These are phyloP conservation scores for Timandra comae DNA, from an alignment of 2,888 invertebrate species.

Conservation along the genomic window DNA sequence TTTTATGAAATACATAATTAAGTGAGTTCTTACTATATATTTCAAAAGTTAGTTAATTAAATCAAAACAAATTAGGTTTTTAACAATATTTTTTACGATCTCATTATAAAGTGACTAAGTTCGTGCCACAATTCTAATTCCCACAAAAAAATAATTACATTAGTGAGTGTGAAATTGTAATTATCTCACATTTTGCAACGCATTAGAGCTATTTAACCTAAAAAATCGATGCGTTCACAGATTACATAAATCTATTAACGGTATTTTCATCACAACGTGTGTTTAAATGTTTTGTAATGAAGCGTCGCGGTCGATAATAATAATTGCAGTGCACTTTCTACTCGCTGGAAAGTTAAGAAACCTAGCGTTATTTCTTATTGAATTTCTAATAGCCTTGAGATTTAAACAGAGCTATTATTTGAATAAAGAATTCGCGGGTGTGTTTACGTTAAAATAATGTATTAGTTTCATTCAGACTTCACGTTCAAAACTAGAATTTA, in stretches of 20 bases:
- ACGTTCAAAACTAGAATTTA: no score
- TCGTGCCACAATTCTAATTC: neutral
- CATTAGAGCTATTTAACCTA: slow-evolving; percentile 23
- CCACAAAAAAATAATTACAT: neutral
- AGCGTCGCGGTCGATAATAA: slow-evolving; percentile 13
- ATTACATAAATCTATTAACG: slow-evolving; percentile 41
- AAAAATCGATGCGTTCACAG: slow-evolving; percentile 22
- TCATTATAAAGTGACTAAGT: no score
- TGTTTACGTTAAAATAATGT: no score
- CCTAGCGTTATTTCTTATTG: neutral
- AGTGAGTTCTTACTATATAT: no score
- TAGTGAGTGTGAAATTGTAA: neutral
- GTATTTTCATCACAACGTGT: slow-evolving; percentile 27
- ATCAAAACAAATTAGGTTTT: no score
- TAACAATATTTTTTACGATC: no score
- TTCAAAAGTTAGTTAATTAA: no score
- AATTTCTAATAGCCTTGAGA: no score
- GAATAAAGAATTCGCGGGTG: no score
- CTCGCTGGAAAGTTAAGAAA: neutral
- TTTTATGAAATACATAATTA: no score
- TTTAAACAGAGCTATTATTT: no score
- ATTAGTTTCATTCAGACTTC: no score
- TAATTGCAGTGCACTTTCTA: slow-evolving; percentile 5
- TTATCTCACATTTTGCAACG: slow-evolving; percentile 14
- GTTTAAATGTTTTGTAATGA: slow-evolving; percentile 29